These are phyloP conservation scores for Hippopotamyrus pictus DNA, from an alignment of 2,797 vertebrate species.

Conservation along the genomic window DNA sequence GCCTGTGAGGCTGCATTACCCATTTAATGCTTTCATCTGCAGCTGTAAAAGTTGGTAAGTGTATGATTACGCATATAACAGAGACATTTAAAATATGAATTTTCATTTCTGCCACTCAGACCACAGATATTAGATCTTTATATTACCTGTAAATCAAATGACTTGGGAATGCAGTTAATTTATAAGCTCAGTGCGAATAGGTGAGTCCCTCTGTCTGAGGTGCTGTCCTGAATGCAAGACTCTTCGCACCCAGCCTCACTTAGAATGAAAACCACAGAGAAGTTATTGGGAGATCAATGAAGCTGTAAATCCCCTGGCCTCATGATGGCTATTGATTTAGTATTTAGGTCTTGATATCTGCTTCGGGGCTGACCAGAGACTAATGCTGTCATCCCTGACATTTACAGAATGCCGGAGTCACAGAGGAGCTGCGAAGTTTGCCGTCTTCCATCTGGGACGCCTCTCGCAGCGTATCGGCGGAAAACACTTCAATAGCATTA, in stretches of 20 bases:
- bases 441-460: not conserved
- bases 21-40: not conserved
- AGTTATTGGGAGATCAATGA: conserved; percentile 36
- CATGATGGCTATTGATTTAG: conserved; percentile 39
- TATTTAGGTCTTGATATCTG: conserved; percentile 28
- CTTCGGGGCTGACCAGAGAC: conserved; percentile 22
- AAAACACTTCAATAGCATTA: not conserved
- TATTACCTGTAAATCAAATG: not conserved
- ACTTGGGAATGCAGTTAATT: not conserved
- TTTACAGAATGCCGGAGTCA: conserved; percentile 19
- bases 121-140: not conserved
- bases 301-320: conserved; percentile 32
- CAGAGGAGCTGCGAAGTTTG: conserved; percentile 15
- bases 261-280: conserved; percentile 28
- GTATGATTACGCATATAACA: not conserved
- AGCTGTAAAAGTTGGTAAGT: not conserved
- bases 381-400: conserved; percentile 19
- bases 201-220: not conserved
- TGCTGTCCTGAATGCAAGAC: conserved; percentile 2
- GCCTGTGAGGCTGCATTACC: not conserved
- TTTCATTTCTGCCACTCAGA: not conserved
- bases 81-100: not conserved
- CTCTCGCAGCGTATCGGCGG: not conserved
- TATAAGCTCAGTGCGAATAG: not conserved
- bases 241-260: conserved; percentile 27